These are phyloP conservation scores for Myiotriccus ornatus DNA, from an alignment of 2,797 vertebrate species.

Conservation along the genomic window DNA sequence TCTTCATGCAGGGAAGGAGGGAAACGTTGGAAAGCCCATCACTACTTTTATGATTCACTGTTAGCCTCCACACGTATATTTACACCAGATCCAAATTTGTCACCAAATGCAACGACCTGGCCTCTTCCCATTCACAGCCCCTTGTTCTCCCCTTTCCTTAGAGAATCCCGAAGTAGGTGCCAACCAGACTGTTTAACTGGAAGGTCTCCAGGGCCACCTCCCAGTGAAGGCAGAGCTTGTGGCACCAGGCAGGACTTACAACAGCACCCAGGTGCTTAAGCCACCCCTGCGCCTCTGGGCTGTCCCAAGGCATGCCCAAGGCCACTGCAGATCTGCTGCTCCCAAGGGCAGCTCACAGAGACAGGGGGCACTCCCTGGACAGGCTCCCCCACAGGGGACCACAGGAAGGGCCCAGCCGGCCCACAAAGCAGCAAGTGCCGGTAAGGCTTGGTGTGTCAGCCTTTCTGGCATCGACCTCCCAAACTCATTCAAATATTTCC, in stretches of 20 bases:
- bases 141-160: not conserved
- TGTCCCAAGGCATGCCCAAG: not conserved
- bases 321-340: not conserved
- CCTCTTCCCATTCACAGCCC: not conserved
- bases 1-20: not conserved
- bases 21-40: not conserved
- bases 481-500: constrained; percentile 99
- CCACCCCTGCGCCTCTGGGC: not conserved
- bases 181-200: not conserved
- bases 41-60: not conserved
- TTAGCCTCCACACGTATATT: not conserved
- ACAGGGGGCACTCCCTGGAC: not conserved
- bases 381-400: not conserved
- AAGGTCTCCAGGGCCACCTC: not conserved
- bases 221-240: not conserved
- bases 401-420: not conserved
- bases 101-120: not conserved
- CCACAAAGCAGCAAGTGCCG: not conserved
- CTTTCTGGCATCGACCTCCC: constrained; percentile 89
- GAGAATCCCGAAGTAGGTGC: not conserved
- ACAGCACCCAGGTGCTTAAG: not conserved
- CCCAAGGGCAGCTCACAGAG: not conserved
- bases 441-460: constrained; percentile 72
- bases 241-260: not conserved
- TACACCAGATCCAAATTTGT: not conserved